A percentile compares a stretch with the other conserved stretches of the same genome.
Evolutionary conservation across 2,113 vertebrate species (phyloP).

Genomic region (Philantomba maxwellii): DNA sequence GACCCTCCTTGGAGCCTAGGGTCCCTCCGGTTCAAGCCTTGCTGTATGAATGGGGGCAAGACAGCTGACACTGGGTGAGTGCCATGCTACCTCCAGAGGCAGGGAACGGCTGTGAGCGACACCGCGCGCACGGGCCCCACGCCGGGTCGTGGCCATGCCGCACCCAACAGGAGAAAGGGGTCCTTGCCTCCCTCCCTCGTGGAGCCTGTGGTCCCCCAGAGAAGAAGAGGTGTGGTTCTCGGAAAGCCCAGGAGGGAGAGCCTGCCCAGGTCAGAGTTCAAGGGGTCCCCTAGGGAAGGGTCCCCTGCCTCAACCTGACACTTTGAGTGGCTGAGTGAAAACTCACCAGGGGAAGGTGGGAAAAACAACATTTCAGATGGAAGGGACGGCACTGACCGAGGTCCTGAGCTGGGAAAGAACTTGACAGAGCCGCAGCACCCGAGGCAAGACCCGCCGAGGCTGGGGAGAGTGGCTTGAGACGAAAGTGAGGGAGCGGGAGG

Average conservation of each 20-base stretch:
- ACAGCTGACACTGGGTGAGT: background rate
- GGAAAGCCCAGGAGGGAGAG: background rate
- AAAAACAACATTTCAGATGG: background rate
- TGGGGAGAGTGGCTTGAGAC: background rate
- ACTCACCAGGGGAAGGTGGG: background rate
- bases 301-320: background rate
- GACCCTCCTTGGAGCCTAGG: background rate
- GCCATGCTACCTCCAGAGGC: background rate
- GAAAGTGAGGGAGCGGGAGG: background rate
- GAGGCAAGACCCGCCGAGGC: background rate
- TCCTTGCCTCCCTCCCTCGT: background rate
- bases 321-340: background rate
- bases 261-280: background rate
- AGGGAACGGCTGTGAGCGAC: background rate
- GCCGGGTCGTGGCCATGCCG: background rate
- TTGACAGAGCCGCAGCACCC: background rate
- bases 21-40: background rate
- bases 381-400: background rate
- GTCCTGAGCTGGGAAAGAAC: background rate
- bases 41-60: background rate
- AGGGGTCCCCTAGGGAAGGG: background rate
- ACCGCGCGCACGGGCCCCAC: accelerated
- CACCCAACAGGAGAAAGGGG: too few relatives aligned
- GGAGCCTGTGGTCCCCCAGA: background rate
- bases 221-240: background rate